A percentile compares a stretch with the other conserved stretches of the same genome.
Evolutionary conservation across 2,113 vertebrate species (phyloP).

Genomic region (Sprattus sprattus): DNA sequence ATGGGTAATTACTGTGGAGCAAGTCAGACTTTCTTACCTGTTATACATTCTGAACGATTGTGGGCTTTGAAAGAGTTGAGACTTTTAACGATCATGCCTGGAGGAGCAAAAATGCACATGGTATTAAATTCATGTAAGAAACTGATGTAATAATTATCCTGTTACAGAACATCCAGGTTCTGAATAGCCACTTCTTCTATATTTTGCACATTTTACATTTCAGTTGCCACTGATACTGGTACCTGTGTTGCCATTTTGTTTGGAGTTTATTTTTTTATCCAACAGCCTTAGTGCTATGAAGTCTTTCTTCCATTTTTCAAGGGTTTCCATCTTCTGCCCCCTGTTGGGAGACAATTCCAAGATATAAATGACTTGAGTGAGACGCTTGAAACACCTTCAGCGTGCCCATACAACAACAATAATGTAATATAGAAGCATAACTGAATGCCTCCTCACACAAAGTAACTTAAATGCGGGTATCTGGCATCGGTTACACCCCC

Average conservation of each 20-base stretch:
- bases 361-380: neutral
- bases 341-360: conserved; percentile 56
- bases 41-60: conserved; percentile 60
- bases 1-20: neutral
- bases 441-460: neutral
- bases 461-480: conserved; percentile 9
- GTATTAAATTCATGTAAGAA: neutral
- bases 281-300: conserved; percentile 48
- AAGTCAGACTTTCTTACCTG: conserved; percentile 52
- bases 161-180: neutral
- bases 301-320: conserved; percentile 61
- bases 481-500: neutral
- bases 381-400: neutral
- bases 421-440: neutral
- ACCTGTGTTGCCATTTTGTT: conserved; percentile 50
- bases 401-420: neutral
- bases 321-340: conserved; percentile 65
- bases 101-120: neutral
- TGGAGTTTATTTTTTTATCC: conserved; percentile 54
- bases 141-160: neutral
- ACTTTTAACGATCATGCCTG: conserved; percentile 63
- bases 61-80: conserved; percentile 62
- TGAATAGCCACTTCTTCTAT: neutral
- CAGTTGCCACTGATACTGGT: conserved; percentile 27
- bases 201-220: neutral